A percentile compares a stretch with the other conserved stretches of the same genome.
phyloP scores from a whole-genome alignment of 2,888 invertebrate genomes.

The Bhutanitis thaidina region DNA sequence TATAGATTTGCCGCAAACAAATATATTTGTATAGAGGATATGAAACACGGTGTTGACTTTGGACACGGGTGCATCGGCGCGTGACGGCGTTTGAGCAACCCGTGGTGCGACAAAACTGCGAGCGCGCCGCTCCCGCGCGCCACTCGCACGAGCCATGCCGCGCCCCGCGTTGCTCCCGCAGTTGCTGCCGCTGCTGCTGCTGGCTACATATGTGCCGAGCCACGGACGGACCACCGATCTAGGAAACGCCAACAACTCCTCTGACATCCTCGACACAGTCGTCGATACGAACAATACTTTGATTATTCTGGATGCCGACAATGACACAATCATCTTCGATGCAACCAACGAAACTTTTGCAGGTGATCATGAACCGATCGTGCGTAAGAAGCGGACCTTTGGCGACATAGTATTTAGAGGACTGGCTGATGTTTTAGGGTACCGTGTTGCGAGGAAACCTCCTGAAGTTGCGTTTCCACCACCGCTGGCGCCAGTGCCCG shows the following conservation, averaged over 20 bases:
- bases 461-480: slow-evolving; percentile 61
- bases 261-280: slow-evolving; percentile 26
- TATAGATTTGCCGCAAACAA: too few species aligned
- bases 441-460: slow-evolving; percentile 60
- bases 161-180: slow-evolving; percentile 42
- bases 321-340: slow-evolving; percentile 25
- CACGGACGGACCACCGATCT: slow-evolving; percentile 15
- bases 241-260: slow-evolving; percentile 19
- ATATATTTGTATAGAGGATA: too few species aligned
- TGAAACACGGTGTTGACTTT: background rate
- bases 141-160: slow-evolving; percentile 66
- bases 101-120: slow-evolving; percentile 60
- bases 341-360: slow-evolving; percentile 39
- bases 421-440: slow-evolving; percentile 72
- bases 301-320: slow-evolving; percentile 16
- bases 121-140: slow-evolving; percentile 53
- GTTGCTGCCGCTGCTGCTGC: slow-evolving; percentile 36
- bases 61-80: slow-evolving; percentile 29
- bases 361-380: slow-evolving; percentile 54
- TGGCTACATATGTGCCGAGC: slow-evolving; percentile 18
- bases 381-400: slow-evolving; percentile 72
- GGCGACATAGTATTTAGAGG: slow-evolving; percentile 74
- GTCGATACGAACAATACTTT: background rate
- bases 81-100: slow-evolving; percentile 56
- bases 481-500: slow-evolving; percentile 64